A percentile compares a stretch with the other conserved stretches of the same genome.
phyloP scores from a whole-genome alignment of 2,888 invertebrate genomes.

The Sussaba pulchella region DNA sequence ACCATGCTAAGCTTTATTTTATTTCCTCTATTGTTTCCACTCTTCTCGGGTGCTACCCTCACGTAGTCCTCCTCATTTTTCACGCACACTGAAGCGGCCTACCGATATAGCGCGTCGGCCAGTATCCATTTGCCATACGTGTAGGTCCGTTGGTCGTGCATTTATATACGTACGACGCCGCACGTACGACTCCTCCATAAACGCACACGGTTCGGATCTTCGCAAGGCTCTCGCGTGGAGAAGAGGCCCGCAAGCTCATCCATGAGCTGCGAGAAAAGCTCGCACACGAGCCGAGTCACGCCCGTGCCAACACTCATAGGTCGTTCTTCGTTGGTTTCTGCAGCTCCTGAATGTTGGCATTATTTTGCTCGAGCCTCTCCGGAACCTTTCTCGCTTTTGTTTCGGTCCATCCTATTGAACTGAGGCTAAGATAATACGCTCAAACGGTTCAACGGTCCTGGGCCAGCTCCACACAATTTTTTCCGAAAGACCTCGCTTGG shows the following conservation, averaged over 20 bases:
- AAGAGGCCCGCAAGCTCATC: constrained; percentile 20
- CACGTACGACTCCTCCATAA: constrained; percentile 59
- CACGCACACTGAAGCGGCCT: constrained; percentile 71
- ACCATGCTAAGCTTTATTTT: constrained; percentile 79
- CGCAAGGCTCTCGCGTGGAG: constrained; percentile 4
- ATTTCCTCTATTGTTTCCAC: constrained; percentile 82
- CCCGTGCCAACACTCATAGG: constrained; percentile 72
- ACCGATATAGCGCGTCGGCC: constrained; percentile 39
- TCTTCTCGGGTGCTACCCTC: constrained; percentile 76
- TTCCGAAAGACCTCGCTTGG: constrained; percentile 31
- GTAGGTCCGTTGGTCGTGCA: constrained; percentile 7
- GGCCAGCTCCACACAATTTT: not conserved
- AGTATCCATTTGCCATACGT: constrained; percentile 43
- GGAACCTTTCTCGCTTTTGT: constrained; percentile 76
- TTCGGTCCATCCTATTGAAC: constrained; percentile 82
- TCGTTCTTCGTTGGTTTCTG: constrained; percentile 79
- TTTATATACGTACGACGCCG: constrained; percentile 1
- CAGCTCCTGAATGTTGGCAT: constrained; percentile 79
- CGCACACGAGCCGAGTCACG: constrained; percentile 51
- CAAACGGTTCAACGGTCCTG: constrained; percentile 58
- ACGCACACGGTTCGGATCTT: constrained; percentile 47
- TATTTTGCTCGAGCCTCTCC: constrained; percentile 77
- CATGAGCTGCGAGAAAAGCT: constrained; percentile 45
- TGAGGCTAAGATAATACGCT: constrained; percentile 80
- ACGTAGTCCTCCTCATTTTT: constrained; percentile 79